Conservation (phyloP, 2,113 vertebrate genomes). For the Tichodroma muraria region DNA sequence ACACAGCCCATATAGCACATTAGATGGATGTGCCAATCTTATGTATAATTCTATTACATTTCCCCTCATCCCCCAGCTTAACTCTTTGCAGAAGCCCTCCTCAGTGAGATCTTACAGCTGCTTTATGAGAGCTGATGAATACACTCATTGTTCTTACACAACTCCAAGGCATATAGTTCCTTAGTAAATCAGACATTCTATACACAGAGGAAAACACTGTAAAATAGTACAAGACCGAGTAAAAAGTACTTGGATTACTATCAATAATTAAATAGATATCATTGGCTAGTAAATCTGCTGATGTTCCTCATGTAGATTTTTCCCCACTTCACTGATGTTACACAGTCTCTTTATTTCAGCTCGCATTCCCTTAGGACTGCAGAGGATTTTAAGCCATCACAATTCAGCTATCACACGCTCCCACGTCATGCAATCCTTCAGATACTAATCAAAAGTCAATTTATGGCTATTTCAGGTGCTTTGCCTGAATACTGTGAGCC, state of each 20-base stretch:
- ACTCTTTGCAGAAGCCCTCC: not conserved
- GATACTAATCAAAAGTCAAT: not conserved
- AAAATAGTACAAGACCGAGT: not conserved
- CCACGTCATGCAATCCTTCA: not conserved
- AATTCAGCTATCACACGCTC: not conserved
- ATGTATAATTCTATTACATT: not conserved
- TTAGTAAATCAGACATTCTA: conserved; percentile 11
- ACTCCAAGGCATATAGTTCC: not conserved
- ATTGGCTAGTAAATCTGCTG: not conserved
- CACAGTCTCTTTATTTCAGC: not conserved
- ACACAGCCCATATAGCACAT: not conserved
- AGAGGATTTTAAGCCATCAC: not conserved
- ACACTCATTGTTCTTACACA: not conserved
- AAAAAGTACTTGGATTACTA: not conserved
- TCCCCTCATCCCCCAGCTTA: not conserved
- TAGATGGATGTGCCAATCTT: not conserved
- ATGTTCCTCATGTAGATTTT: not conserved
- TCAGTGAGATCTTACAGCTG: not conserved
- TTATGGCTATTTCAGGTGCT: not conserved
- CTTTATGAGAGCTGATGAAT: conserved; percentile 15
- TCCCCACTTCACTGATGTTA: not conserved
- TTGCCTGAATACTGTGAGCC: not conserved
- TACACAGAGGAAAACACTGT: conserved; percentile 5
- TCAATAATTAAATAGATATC: conserved; percentile 29
- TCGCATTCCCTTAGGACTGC: not conserved